A percentile compares a stretch with the other conserved stretches of the same genome.
Conservation (phyloP, 2,888 invertebrate species). For the Eupithecia tripunctaria region DNA sequence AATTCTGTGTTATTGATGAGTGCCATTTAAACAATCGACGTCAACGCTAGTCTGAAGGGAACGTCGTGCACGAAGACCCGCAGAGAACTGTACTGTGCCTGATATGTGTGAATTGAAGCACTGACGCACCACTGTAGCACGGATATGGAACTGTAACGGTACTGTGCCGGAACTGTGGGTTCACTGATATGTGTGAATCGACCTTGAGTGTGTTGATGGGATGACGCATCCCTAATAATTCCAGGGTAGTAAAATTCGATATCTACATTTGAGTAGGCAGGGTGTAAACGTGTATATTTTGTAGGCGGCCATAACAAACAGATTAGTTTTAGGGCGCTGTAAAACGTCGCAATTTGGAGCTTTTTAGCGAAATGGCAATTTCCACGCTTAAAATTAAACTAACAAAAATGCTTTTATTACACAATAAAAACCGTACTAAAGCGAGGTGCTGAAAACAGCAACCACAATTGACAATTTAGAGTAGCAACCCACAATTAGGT, state of each 20-base stretch:
- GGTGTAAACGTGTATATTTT: conserved; percentile 17
- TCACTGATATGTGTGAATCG: no score
- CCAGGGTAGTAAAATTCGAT: neutral
- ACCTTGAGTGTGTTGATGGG: neutral
- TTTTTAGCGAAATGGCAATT: conserved; percentile 19
- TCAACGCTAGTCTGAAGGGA: no score
- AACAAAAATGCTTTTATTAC: conserved; percentile 35
- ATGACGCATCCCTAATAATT: neutral
- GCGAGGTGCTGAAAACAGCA: conserved; percentile 31
- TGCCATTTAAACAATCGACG: no score
- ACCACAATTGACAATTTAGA: conserved; percentile 42
- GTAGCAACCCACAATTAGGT: conserved; percentile 38
- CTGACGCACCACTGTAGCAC: no score
- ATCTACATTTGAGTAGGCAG: conserved; percentile 2
- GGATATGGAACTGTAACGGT: no score
- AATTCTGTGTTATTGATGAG: no score
- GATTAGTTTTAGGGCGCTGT: conserved; percentile 32
- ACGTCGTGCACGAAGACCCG: no score
- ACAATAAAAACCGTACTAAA: conserved; percentile 31
- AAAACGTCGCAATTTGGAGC: conserved; percentile 24
- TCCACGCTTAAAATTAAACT: conserved; percentile 31
- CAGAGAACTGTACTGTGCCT: no score
- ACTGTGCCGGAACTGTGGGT: no score
- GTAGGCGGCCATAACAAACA: conserved; percentile 22
- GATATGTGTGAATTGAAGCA: no score